phyloP scores from a whole-genome alignment of 2,888 invertebrate species.

The Bombylius discolor region DNA sequence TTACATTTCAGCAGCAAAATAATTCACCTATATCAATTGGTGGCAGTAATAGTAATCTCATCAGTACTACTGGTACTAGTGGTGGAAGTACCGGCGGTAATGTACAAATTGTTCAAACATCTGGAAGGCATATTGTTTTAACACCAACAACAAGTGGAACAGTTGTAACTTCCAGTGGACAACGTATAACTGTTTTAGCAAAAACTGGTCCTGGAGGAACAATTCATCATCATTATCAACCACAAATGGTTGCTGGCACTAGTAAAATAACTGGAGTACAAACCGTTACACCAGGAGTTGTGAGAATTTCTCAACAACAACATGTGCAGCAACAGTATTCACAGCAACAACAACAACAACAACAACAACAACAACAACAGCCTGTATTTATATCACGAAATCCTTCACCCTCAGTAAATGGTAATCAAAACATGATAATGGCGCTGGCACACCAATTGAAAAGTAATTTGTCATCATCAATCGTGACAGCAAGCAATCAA shows the following conservation, averaged over 20 bases:
- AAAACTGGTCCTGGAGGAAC: constrained; percentile 19
- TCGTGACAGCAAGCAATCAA: neutral
- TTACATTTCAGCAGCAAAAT: neutral
- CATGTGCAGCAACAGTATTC: constrained; percentile 14
- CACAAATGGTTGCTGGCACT: neutral
- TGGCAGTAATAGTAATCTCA: neutral
- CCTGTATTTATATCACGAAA: neutral
- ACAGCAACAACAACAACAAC: constrained; percentile 10
- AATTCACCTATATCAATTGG: neutral
- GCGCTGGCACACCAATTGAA: constrained; percentile 36
- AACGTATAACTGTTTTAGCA: constrained; percentile 42
- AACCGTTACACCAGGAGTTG: neutral
- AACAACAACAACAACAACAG: constrained; percentile 7
- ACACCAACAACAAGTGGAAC: constrained; percentile 38
- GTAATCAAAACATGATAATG: constrained; percentile 23
- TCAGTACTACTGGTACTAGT: neutral
- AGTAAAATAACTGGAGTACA: no score
- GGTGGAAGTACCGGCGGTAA: neutral
- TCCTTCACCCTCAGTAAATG: neutral
- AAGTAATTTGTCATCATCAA: neutral
- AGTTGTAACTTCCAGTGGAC: constrained; percentile 42
- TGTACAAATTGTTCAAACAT: constrained; percentile 53
- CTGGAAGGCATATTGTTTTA: constrained; percentile 54
- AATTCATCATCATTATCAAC: neutral
- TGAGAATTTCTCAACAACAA: constrained; percentile 18